Evolutionary conservation across 2,888 invertebrate genomes (phyloP).

Genomic region (Lobophora halterata): DNA sequence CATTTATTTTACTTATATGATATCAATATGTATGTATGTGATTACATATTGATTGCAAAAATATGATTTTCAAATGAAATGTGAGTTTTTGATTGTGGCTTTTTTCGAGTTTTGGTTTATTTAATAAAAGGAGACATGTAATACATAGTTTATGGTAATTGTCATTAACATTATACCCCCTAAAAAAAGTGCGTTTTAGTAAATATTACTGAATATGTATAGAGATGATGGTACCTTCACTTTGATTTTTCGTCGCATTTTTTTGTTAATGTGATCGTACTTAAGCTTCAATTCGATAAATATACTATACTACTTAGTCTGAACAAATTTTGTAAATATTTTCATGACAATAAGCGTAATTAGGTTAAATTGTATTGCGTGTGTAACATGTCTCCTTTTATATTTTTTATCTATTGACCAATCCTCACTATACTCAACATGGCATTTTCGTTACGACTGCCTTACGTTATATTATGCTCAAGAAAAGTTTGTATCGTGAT

Average conservation of each 20-base stretch:
- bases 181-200: background rate
- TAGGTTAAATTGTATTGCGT: background rate
- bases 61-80: constrained; percentile 41
- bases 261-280: constrained; percentile 2
- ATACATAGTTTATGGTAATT: background rate
- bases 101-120: constrained; percentile 15
- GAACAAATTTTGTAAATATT: background rate
- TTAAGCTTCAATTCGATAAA: too few species aligned
- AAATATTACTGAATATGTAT: background rate
- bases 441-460: constrained; percentile 73
- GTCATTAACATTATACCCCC: constrained; percentile 2
- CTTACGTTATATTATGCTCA: constrained; percentile 76
- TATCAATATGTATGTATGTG: constrained; percentile 37
- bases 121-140: constrained; percentile 19
- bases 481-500: constrained; percentile 62
- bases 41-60: constrained; percentile 35
- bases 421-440: constrained; percentile 67
- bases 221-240: constrained; percentile 5
- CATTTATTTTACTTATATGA: constrained; percentile 45
- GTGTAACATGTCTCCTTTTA: constrained; percentile 21
- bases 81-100: constrained; percentile 35
- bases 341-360: constrained; percentile 1
- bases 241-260: too few species aligned
- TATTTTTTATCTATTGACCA: constrained; percentile 52
- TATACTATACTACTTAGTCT: background rate